phyloP scores from a whole-genome alignment of 2,888 invertebrate species.

The Ochropacha duplaris region DNA sequence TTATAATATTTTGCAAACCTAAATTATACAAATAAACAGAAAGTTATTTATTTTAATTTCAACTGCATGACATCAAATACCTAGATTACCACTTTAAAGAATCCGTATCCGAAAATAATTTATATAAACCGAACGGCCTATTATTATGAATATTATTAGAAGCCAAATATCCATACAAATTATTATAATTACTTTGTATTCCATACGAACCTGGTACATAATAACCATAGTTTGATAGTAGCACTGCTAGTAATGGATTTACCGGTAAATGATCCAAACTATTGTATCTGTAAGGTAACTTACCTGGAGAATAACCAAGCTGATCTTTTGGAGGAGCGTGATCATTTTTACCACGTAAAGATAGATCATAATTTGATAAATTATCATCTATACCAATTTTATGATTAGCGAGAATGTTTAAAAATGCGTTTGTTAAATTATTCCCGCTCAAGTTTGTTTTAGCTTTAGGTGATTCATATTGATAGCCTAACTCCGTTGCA shows the following conservation, averaged over 20 bases:
- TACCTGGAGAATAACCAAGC: constrained; percentile 24
- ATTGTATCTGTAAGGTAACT: constrained; percentile 65
- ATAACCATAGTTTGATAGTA: constrained; percentile 85
- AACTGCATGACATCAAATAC: neutral
- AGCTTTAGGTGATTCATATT: constrained; percentile 9
- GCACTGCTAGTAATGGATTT: constrained; percentile 83
- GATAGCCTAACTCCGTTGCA: constrained; percentile 5
- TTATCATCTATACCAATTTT: constrained; percentile 55
- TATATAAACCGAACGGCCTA: constrained; percentile 85
- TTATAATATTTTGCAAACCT: no score
- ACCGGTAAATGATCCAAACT: constrained; percentile 81
- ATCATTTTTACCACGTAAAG: constrained; percentile 34
- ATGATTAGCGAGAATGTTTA: constrained; percentile 56
- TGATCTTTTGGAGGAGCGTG: constrained; percentile 22
- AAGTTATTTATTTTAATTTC: no score
- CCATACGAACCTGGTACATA: constrained; percentile 75
- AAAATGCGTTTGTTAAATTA: constrained; percentile 36
- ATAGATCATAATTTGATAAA: constrained; percentile 59
- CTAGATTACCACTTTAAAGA: constrained; percentile 34
- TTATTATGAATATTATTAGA: constrained; percentile 86
- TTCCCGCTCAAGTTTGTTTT: constrained; percentile 1
- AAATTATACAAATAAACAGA: no score
- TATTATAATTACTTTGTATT: constrained; percentile 61
- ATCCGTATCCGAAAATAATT: constrained; percentile 73
- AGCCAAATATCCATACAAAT: constrained; percentile 84